Percentiles rank a stretch among this genome's conserved stretches.
Evolutionary conservation across 2,113 vertebrate species (phyloP).

Genomic region (Petroica traversi): DNA sequence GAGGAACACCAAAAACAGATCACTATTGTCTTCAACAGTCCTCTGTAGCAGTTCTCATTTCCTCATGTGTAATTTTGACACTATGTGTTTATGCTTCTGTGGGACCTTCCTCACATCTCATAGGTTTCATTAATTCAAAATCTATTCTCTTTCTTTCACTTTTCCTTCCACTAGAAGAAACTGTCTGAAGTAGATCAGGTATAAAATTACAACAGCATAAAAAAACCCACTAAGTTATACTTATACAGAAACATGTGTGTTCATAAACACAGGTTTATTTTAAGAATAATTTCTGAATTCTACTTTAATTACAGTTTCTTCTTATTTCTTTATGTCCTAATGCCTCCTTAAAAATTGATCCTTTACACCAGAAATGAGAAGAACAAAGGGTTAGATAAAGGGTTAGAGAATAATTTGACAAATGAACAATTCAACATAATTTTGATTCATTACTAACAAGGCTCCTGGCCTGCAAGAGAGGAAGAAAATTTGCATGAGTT

Average conservation of each 20-base stretch:
- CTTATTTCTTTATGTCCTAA: not conserved
- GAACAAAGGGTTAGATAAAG: not conserved
- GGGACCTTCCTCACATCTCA: not conserved
- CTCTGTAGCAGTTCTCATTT: not conserved
- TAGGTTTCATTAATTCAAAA: not conserved
- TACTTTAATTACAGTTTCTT: not conserved
- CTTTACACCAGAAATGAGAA: not conserved
- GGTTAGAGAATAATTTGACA: not conserved
- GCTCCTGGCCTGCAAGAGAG: not conserved
- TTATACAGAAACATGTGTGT: not conserved
- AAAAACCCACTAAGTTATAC: rapidly evolving
- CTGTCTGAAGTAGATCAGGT: not conserved
- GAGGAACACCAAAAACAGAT: not conserved
- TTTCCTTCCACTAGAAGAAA: not conserved
- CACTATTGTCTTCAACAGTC: not conserved
- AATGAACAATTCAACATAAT: not conserved
- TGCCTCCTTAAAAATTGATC: not conserved
- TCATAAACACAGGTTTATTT: not conserved
- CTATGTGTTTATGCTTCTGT: not conserved
- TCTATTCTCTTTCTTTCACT: not conserved
- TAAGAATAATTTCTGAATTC: not conserved
- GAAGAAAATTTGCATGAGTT: not conserved
- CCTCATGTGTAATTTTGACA: not conserved
- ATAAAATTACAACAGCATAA: not conserved
- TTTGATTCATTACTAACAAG: not conserved